Conservation (phyloP, 2,797 vertebrate species). For the Helostoma temminkii region DNA sequence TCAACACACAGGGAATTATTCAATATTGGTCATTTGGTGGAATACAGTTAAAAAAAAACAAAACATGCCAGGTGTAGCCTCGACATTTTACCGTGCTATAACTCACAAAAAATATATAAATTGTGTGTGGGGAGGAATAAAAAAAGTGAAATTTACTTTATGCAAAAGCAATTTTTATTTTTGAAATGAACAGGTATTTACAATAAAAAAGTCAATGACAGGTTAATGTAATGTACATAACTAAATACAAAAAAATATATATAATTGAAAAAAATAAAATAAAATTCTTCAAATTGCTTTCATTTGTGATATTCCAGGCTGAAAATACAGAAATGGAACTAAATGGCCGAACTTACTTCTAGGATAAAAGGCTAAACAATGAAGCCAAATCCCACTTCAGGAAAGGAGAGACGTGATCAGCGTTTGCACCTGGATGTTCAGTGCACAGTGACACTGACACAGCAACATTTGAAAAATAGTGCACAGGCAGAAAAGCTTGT, state of each 20-base stretch:
- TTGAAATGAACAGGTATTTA: slow-evolving; percentile 79
- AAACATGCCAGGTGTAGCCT: neutral
- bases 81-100: neutral
- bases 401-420: slow-evolving; percentile 53
- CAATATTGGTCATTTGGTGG: slow-evolving; percentile 62
- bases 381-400: slow-evolving; percentile 41
- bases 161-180: slow-evolving; percentile 82
- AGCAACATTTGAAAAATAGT: slow-evolving; percentile 42
- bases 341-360: slow-evolving; percentile 42
- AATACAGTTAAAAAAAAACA: too few relatives aligned
- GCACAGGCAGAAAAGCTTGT: slow-evolving; percentile 54
- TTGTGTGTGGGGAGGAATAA: neutral
- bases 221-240: slow-evolving; percentile 76
- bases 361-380: slow-evolving; percentile 37
- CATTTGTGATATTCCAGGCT: slow-evolving; percentile 51
- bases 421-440: slow-evolving; percentile 70
- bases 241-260: slow-evolving; percentile 81
- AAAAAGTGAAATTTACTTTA: slow-evolving; percentile 5
- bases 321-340: slow-evolving; percentile 32
- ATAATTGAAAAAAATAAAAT: slow-evolving; percentile 71
- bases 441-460: slow-evolving; percentile 58
- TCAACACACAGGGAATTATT: slow-evolving; percentile 69
- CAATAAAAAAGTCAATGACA: slow-evolving; percentile 69
- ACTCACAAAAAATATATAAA: neutral
- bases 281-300: slow-evolving; percentile 71